Base-by-base conservation (phyloP, 2,888 invertebrate genomes). In the Scaptomyza tumidula region DNA sequence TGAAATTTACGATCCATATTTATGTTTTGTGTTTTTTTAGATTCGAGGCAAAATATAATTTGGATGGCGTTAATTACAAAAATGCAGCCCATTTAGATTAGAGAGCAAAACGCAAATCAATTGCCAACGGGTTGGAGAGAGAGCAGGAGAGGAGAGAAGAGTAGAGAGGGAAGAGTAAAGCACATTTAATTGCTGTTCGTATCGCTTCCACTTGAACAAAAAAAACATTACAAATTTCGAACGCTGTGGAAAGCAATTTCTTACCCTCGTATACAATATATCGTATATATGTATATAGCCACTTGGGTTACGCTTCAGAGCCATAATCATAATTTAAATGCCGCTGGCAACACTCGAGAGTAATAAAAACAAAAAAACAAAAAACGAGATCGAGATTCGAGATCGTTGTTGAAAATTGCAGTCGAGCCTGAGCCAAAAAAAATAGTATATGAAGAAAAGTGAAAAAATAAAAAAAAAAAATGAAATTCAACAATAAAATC, bases 301-400 rank as follows among this genome's bases (percentile, higher is more conserved):
- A 75, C 71, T 77, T 72, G 71, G 76, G 71, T 61, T 71, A 71
- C 80, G 72, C 76, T 79, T 55, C 66, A 64, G 37, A 80, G 76
- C 76, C 68, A 78, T 78, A 78, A 78, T 78, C 77, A 76, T 78
- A 79, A 78, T 80, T 78, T 80, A 78, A 80, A 79, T 75, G 80
- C 77, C 71, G 71, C 80, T 64, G 77, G 80, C 71, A 79, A 64
- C 80, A 78, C 80, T 80, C 64, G 53, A 78, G 50, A 76, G 55
- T 50, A 68, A 54, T 75, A 79, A 19, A 19, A 19, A n/a, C n/a
- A n/a, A n/a, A n/a, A n/a, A n/a, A 24, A 24, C 24, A 75, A 75
- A 19, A 44, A 69, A 48, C 31, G 14, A 57, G 56, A n/a, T n/a
- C 19, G 19, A 19, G 19, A 69, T 75, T 75, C 61, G 62, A 54